phyloP scores from a whole-genome alignment of 2,113 vertebrate genomes.

The Sakesphorus luctuosus region DNA sequence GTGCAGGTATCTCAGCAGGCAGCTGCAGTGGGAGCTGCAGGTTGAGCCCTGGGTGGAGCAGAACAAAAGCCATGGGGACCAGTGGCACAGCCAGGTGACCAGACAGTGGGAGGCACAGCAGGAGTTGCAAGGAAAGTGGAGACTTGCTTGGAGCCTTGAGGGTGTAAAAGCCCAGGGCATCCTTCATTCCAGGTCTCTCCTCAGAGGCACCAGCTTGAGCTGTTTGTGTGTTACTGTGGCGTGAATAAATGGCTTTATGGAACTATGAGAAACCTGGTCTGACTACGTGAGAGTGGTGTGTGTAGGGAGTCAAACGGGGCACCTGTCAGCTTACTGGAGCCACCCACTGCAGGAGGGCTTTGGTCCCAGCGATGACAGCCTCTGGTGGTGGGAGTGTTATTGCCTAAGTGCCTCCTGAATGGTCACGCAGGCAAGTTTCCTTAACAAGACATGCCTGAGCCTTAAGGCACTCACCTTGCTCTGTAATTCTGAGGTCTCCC shows the following conservation, averaged over 20 bases:
- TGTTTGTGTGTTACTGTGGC: background rate
- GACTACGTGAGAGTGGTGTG: background rate
- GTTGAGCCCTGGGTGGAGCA: background rate
- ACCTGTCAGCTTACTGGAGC: background rate
- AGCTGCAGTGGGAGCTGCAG: background rate
- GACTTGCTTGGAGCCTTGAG: background rate
- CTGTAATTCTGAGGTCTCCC: background rate
- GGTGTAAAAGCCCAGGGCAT: background rate
- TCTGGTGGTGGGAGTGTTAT: background rate
- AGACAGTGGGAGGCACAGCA: too few relatives aligned
- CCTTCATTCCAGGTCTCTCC: background rate
- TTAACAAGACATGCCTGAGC: background rate
- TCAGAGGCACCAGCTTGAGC: background rate
- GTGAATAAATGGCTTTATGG: background rate
- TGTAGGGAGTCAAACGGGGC: background rate
- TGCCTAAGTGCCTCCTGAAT: background rate
- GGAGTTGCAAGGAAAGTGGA: background rate
- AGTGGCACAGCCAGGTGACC: background rate
- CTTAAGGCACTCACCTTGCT: background rate
- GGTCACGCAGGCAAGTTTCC: background rate
- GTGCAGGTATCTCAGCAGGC: background rate
- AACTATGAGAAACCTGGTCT: background rate
- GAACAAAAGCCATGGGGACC: background rate
- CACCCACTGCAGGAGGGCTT: background rate
- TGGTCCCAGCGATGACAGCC: background rate